phyloP scores from a whole-genome alignment of 2,113 vertebrate genomes.

The Poeciliopsis turrubarensis region DNA sequence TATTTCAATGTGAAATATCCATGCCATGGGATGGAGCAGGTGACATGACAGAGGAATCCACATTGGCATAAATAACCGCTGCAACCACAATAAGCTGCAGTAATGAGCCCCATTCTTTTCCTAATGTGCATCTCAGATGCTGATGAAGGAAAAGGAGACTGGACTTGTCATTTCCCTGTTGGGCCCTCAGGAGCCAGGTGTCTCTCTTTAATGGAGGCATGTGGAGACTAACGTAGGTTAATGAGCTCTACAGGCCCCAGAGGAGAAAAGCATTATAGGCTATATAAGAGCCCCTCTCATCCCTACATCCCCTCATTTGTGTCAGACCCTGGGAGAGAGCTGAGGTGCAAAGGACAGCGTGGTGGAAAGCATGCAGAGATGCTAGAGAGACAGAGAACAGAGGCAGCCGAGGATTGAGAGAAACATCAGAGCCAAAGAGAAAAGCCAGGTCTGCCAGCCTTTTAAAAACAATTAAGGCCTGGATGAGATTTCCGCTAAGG shows the following conservation, averaged over 20 bases:
- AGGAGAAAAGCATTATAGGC: slow-evolving; percentile 66
- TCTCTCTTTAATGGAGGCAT: slow-evolving; percentile 67
- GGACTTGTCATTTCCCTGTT: slow-evolving; percentile 59
- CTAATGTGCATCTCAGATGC: slow-evolving; percentile 29
- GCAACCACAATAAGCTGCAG: slow-evolving; percentile 7
- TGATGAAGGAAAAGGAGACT: slow-evolving; percentile 54
- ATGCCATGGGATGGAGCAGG: slow-evolving; percentile 33
- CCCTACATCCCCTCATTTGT: slow-evolving; percentile 71
- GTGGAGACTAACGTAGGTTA: slow-evolving; percentile 71
- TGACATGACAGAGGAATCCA: slow-evolving; percentile 37
- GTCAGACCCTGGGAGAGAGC: slow-evolving; percentile 67
- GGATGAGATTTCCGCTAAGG: slow-evolving; percentile 47
- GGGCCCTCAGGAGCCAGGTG: slow-evolving; percentile 69
- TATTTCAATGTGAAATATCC: slow-evolving; percentile 38
- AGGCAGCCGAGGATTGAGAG: slow-evolving; percentile 15
- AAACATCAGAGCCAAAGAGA: slow-evolving; percentile 28
- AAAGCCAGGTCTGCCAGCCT: slow-evolving; percentile 49
- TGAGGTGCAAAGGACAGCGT: slow-evolving; percentile 46
- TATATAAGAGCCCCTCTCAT: slow-evolving; percentile 70
- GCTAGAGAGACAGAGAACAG: slow-evolving; percentile 22
- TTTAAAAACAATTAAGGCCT: slow-evolving; percentile 71
- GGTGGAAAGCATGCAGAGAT: slow-evolving; percentile 42
- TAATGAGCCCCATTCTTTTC: slow-evolving; percentile 23
- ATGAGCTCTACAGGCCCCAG: slow-evolving; percentile 67
- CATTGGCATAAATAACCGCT: slow-evolving; percentile 21